Conservation (phyloP, 2,888 invertebrate genomes). For the Vannuccia rotundouncinata region DNA sequence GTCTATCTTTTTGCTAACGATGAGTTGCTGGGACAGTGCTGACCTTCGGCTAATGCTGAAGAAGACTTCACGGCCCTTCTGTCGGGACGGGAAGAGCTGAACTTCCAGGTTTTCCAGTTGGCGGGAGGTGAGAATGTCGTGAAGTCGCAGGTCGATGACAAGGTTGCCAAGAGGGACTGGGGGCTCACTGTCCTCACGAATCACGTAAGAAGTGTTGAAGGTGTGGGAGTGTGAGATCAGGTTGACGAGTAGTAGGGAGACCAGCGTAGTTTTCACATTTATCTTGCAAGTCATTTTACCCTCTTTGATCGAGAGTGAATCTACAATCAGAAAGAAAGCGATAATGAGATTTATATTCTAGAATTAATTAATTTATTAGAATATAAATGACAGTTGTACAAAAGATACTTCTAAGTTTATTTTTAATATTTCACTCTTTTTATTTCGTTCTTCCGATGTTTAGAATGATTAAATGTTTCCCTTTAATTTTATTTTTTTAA, state of each 20-base stretch:
- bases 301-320: too few relatives aligned
- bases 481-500: too few relatives aligned
- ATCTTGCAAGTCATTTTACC: too few relatives aligned
- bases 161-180: slow-evolving; percentile 12
- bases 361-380: too few relatives aligned
- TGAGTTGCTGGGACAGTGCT: not conserved
- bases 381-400: too few relatives aligned
- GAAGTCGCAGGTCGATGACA: slow-evolving; percentile 4
- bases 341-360: too few relatives aligned
- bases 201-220: not conserved
- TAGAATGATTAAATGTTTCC: too few relatives aligned
- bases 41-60: not conserved
- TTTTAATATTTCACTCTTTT: too few relatives aligned
- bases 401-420: too few relatives aligned
- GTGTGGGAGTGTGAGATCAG: not conserved
- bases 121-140: not conserved
- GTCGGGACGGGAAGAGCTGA: not conserved
- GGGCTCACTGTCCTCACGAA: not conserved
- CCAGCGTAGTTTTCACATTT: too few relatives aligned
- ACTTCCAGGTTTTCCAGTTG: not conserved
- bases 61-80: not conserved
- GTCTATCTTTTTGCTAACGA: not conserved
- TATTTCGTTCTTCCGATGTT: too few relatives aligned
- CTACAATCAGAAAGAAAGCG: too few relatives aligned
- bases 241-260: not conserved